Percentiles rank a stretch among this genome's conserved stretches.
Evolutionary conservation across 2,797 vertebrate genomes (phyloP).

Genomic region (Macroramphosus scolopax): DNA sequence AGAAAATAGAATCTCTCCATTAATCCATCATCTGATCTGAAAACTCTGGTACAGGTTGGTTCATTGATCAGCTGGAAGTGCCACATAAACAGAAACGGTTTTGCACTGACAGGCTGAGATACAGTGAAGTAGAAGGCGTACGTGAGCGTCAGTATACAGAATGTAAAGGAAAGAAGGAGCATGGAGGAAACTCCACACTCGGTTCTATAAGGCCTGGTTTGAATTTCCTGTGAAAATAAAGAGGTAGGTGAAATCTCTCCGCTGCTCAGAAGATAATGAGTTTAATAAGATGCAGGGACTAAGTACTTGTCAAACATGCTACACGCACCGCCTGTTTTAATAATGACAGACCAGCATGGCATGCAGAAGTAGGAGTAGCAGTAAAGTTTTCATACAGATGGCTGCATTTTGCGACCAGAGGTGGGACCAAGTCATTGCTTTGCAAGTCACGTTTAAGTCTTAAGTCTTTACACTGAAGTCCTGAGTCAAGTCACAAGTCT

Average conservation of each 20-base stretch:
- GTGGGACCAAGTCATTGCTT: no score
- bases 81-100: not conserved
- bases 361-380: constrained; percentile 45
- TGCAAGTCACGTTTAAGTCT: no score
- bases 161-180: constrained; percentile 52
- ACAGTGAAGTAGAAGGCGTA: constrained; percentile 55
- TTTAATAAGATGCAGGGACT: constrained; percentile 41
- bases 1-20: not conserved
- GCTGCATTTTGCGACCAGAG: constrained; percentile 43
- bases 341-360: constrained; percentile 45
- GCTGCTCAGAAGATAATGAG: constrained; percentile 31
- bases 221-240: constrained; percentile 56
- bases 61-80: constrained; percentile 11
- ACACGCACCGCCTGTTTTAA: constrained; percentile 47
- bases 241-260: constrained; percentile 64
- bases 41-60: constrained; percentile 23
- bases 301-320: constrained; percentile 53
- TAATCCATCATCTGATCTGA: constrained; percentile 4
- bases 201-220: constrained; percentile 52
- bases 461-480: no score
- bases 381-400: constrained; percentile 38
- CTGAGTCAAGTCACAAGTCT: no score
- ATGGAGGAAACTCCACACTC: constrained; percentile 36
- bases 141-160: constrained; percentile 52
- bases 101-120: constrained; percentile 9